Percentiles rank a stretch among this genome's conserved stretches.
Evolutionary conservation across 92 coral and sea anemone genomes (phyloP).

Genomic region (Bergia sp.): DNA sequence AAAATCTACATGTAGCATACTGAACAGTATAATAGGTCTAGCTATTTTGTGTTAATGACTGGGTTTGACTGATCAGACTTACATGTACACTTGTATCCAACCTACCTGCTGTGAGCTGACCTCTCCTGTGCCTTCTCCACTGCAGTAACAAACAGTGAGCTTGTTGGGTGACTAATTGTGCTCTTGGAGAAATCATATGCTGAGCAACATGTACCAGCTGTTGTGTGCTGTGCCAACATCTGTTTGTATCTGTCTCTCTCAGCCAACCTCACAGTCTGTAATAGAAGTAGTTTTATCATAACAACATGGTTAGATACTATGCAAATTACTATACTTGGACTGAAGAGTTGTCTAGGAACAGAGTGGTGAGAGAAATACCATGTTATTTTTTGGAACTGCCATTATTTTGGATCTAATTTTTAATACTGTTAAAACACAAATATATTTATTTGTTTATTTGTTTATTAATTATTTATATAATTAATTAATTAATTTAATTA

Average conservation of each 20-base stretch:
- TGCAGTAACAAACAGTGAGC: neutral
- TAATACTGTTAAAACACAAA: too few species aligned
- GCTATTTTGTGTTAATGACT: too few species aligned
- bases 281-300: neutral
- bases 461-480: too few species aligned
- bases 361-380: neutral
- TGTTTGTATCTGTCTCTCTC: constrained; percentile 86
- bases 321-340: neutral
- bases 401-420: too few species aligned
- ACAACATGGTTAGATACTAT: neutral
- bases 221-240: constrained; percentile 82
- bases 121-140: constrained; percentile 20
- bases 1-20: too few species aligned
- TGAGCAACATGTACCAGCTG: constrained; percentile 14
- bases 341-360: neutral
- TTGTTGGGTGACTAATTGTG: neutral
- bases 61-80: neutral
- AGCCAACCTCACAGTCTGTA: constrained; percentile 78
- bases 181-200: constrained; percentile 34
- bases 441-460: too few species aligned
- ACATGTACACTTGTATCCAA: neutral
- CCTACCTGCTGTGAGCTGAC: constrained; percentile 1
- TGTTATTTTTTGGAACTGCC: too few species aligned
- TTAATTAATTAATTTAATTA: too few species aligned
- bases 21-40: too few species aligned